These are phyloP conservation scores for Squalus acanthias DNA, from an alignment of 2,797 vertebrate genomes.

Conservation along the genomic window DNA sequence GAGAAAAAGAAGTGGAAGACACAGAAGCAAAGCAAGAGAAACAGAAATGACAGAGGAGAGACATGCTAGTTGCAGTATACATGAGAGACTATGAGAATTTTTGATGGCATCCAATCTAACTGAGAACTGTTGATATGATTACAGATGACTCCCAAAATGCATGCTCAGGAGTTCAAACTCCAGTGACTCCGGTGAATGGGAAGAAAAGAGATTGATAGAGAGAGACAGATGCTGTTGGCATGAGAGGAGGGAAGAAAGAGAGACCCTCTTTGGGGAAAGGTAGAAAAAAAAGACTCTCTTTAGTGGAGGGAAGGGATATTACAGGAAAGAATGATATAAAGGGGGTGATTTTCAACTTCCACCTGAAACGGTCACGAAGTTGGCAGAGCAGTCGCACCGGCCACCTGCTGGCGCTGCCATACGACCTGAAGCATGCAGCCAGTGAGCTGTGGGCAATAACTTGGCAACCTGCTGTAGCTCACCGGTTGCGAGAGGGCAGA, in stretches of 20 bases:
- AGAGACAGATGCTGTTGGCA: neutral
- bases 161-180: neutral
- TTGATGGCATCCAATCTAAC: neutral
- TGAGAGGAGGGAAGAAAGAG: neutral
- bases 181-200: too few relatives aligned
- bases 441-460: neutral
- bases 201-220: neutral
- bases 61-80: neutral
- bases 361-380: neutral
- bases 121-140: neutral
- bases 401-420: neutral
- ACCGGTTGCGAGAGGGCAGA: neutral
- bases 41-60: neutral
- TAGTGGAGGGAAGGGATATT: neutral
- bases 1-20: neutral
- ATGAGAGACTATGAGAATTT: neutral
- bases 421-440: neutral
- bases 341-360: neutral
- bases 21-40: neutral
- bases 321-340: neutral
- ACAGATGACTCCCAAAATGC: too few relatives aligned
- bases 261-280: neutral
- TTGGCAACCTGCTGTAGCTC: neutral
- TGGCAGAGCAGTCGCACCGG: neutral
- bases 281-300: neutral